These are phyloP conservation scores for Meloidogyne exigua DNA, from an alignment of 1,140 invertebrate genomes.

Conservation along the genomic window DNA sequence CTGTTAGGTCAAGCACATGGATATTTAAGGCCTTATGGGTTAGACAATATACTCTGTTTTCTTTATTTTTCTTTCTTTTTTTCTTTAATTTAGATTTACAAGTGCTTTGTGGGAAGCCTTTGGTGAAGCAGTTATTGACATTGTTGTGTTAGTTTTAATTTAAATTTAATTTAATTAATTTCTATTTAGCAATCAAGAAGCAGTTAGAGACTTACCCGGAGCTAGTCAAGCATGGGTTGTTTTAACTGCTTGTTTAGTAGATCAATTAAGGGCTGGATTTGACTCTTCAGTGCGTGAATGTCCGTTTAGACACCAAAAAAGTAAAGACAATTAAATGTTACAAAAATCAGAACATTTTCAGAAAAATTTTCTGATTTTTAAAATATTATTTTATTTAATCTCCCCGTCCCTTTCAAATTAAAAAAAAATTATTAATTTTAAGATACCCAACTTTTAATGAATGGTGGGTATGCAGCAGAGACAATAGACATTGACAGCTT, in stretches of 20 bases:
- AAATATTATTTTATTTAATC: too few species aligned
- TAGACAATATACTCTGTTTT: too few species aligned
- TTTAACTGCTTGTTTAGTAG: conserved; percentile 60
- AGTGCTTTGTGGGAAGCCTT: conserved; percentile 59
- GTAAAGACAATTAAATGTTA: not conserved
- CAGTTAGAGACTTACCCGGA: conserved; percentile 60
- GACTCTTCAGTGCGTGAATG: conserved; percentile 10
- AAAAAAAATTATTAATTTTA: not conserved
- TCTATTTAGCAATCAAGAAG: conserved; percentile 48
- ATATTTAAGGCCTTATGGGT: conserved; percentile 57
- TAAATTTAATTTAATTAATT: not conserved
- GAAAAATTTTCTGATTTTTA: not conserved
- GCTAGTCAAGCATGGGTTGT: conserved; percentile 63
- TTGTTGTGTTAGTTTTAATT: conserved; percentile 46
- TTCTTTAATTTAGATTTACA: conserved; percentile 14
- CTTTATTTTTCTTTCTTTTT: not conserved
- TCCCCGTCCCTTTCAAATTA: too few species aligned
- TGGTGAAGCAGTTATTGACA: conserved; percentile 63
- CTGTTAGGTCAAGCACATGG: conserved; percentile 49
- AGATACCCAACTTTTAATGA: not conserved
- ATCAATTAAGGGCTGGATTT: conserved; percentile 45
- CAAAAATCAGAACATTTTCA: conserved; percentile 7
- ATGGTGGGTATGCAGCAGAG: not conserved
- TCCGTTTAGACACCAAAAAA: conserved; percentile 5
- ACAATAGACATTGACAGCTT: not conserved